These are phyloP conservation scores for Piscicola geometra DNA, from an alignment of 2,888 invertebrate species.

Conservation along the genomic window DNA sequence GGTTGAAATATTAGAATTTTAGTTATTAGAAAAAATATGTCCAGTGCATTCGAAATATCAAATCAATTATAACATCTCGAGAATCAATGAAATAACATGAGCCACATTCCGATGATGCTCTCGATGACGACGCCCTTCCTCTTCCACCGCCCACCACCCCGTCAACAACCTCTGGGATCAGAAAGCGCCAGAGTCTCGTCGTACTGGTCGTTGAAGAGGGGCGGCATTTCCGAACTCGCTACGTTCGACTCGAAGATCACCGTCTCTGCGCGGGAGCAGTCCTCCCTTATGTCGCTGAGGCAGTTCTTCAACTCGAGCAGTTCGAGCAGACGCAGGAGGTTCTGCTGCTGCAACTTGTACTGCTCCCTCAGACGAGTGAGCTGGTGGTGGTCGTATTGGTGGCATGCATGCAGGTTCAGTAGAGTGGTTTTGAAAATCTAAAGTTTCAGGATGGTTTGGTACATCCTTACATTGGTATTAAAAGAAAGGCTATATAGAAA, in stretches of 20 bases:
- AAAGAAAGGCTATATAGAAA: too few relatives aligned
- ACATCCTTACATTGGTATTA: background rate
- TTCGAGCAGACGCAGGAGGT: conserved; percentile 85
- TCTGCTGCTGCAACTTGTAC: conserved; percentile 91
- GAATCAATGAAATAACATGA: too few relatives aligned
- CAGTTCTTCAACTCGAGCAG: conserved; percentile 91
- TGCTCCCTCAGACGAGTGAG: conserved; percentile 81
- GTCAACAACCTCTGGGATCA: background rate
- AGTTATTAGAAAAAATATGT: too few relatives aligned
- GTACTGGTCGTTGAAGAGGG: background rate
- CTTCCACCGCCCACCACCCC: too few relatives aligned
- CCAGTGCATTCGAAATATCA: background rate
- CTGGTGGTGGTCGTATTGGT: conserved; percentile 59
- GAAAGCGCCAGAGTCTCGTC: background rate
- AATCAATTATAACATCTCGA: too few relatives aligned
- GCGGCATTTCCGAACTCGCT: conserved; percentile 28
- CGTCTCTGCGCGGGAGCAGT: conserved; percentile 76
- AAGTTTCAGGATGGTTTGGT: background rate
- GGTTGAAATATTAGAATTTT: too few relatives aligned
- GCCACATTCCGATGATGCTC: too few relatives aligned
- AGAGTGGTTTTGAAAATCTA: background rate
- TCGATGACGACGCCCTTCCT: too few relatives aligned
- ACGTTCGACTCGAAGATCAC: conserved; percentile 52
- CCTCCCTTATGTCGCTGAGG: conserved; percentile 55
- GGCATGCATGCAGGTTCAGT: background rate